Base-by-base conservation (phyloP, 1,140 invertebrate genomes). In the Andricus grossulariae region DNA sequence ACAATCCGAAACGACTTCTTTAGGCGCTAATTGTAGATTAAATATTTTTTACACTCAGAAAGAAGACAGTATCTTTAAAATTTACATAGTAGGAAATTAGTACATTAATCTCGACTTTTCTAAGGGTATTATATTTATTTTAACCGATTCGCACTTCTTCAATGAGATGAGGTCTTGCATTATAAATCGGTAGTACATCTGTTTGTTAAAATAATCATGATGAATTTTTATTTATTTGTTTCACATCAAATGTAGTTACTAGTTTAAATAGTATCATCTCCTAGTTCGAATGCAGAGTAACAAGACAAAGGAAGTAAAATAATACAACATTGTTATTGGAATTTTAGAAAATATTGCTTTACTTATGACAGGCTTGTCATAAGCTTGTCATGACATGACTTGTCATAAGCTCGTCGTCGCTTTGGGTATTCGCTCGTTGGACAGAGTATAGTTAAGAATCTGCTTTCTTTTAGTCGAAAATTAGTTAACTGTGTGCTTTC, bases 1-100 rank as follows among this genome's bases (percentile, higher is more conserved):
- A 39, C 13, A 66, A 39, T 16, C 39, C 32, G 57, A 21, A 12
- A 76, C 52, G 15, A 72, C 21, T 80, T 72, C 51, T 71, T 74
- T 84, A 86, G 75, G 39, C 80, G 83, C 66, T 87, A 87, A 82
- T 78, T 76, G 73, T 39, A 66, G 80, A 70, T 52, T 76, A 76
- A 82, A 25, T 15, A 84, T 83, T 80, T 82, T 86, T 80, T 85
- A 85, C 85, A 85, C 82, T 80, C 55, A 60, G 74, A 77, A 78
- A 49, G 50, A 82, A 80, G 52, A 39, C 39, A 80, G 32, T 74
- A 80, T 73, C 55, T 81, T 71, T 32, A 32, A 32, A 32, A 32
- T 78, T 75, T 57, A 78, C 54, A 75, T 79, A 79, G 55, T 77
- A 83, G 50, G 71, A 66, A 66, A 15, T 39, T 32, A 66, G 25